phyloP scores from a whole-genome alignment of 2,888 invertebrate genomes.

The Incurvaria masculella region DNA sequence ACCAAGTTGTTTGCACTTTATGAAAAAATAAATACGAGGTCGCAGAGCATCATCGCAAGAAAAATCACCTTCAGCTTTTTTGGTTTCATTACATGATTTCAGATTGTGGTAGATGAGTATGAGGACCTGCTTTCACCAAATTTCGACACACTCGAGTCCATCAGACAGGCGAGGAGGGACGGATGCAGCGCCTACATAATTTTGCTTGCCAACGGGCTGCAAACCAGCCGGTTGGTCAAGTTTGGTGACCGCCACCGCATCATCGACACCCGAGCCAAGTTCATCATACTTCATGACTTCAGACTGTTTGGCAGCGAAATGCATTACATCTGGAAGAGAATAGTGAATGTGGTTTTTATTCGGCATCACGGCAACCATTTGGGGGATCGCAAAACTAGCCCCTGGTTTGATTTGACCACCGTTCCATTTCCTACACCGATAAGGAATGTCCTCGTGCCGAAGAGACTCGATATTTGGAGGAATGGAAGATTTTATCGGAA shows the following conservation, averaged over 20 bases:
- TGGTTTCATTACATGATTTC: conserved; percentile 12
- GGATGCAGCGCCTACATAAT: conserved; percentile 72
- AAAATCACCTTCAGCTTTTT: too few species aligned
- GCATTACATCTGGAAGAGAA: conserved; percentile 72
- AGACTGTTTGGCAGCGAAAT: conserved; percentile 63
- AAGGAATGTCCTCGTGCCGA: conserved; percentile 53
- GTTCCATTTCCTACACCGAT: conserved; percentile 69
- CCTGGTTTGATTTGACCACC: conserved; percentile 69
- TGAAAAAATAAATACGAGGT: too few species aligned
- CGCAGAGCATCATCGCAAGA: too few species aligned
- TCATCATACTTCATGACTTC: conserved; percentile 66
- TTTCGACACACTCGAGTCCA: conserved; percentile 52
- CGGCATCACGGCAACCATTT: conserved; percentile 45
- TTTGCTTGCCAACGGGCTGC: conserved; percentile 67
- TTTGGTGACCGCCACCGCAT: conserved; percentile 71
- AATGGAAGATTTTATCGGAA: conserved; percentile 57
- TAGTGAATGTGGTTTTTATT: conserved; percentile 72
- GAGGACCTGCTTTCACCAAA: conserved; percentile 65
- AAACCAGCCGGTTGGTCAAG: conserved; percentile 62
- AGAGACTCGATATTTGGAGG: conserved; percentile 66
- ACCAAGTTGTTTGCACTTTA: too few species aligned
- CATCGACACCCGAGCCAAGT: conserved; percentile 68
- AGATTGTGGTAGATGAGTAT: conserved; percentile 58
- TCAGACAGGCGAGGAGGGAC: conserved; percentile 56
- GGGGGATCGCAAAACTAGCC: conserved; percentile 28